Percentiles rank a stretch among this genome's conserved stretches.
These are phyloP conservation scores for Micromys minutus DNA, from an alignment of 2,113 vertebrate genomes.

Conservation along the genomic window DNA sequence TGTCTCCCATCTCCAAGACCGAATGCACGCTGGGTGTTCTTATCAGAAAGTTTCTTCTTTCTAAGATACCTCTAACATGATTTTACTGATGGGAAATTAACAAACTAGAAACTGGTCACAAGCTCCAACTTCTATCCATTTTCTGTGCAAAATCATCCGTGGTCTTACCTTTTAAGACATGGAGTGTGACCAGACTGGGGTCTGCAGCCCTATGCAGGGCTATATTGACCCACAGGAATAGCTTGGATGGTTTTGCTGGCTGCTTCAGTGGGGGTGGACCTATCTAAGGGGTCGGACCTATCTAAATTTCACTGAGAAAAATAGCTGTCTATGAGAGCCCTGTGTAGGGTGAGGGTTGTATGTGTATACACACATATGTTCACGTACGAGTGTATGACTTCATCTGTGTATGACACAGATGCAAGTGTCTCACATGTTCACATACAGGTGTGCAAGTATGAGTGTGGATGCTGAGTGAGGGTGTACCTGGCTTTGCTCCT, in stretches of 20 bases:
- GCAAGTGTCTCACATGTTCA: neutral
- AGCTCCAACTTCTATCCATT: accelerated
- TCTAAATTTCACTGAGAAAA: neutral
- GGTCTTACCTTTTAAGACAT: neutral
- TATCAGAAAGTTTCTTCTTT: neutral
- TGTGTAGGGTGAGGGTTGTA: neutral
- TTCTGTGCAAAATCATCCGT: neutral
- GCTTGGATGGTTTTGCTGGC: neutral
- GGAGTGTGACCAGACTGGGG: too few species aligned
- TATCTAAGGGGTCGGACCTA: too few species aligned
- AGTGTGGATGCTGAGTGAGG: neutral
- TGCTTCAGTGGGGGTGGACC: neutral
- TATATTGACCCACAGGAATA: neutral
- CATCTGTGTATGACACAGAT: too few species aligned
- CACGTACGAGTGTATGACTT: accelerated
- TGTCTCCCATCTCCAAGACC: neutral
- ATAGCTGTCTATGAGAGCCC: neutral
- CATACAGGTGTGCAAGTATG: too few species aligned
- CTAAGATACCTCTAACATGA: too few species aligned
- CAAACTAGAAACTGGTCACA: too few species aligned
- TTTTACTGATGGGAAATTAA: accelerated
- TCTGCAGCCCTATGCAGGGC: too few species aligned
- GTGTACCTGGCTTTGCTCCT: neutral
- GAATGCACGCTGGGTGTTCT: accelerated
- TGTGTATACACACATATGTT: accelerated